phyloP scores from a whole-genome alignment of 2,113 vertebrate species.

The Lates calcarifer region DNA sequence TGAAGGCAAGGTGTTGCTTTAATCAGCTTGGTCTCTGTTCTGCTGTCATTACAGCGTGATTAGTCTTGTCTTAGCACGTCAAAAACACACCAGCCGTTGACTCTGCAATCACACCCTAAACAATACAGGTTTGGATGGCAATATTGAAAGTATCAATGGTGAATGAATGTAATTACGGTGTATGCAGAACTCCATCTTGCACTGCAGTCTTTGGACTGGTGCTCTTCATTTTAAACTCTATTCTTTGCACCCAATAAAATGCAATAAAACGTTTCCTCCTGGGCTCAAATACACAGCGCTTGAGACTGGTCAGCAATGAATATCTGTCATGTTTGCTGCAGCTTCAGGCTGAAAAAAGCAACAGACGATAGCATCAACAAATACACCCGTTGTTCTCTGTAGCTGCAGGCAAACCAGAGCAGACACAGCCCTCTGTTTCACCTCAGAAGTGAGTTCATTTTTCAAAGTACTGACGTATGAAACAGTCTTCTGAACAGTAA shows the following conservation, averaged over 20 bases:
- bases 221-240: not conserved
- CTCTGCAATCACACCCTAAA: slow-evolving; percentile 6
- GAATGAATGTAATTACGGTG: not conserved
- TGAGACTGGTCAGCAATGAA: not conserved
- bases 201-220: not conserved
- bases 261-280: not conserved
- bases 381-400: slow-evolving; percentile 6
- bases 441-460: not conserved
- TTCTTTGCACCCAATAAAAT: not conserved
- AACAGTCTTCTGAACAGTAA: not conserved
- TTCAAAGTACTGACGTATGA: not conserved
- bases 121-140: not conserved
- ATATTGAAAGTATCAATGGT: not conserved
- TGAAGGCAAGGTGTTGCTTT: slow-evolving; percentile 49
- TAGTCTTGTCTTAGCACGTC: slow-evolving; percentile 29
- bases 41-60: not conserved
- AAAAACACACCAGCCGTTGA: slow-evolving; percentile 12
- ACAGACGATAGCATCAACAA: not conserved
- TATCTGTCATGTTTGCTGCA: slow-evolving; percentile 4
- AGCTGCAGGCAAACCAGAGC: slow-evolving; percentile 22
- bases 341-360: not conserved
- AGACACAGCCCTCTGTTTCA: not conserved
- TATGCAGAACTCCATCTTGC: not conserved
- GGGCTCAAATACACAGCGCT: not conserved
- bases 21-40: not conserved